phyloP scores from a whole-genome alignment of 2,797 vertebrate species.

The Sebastes nivosus region DNA sequence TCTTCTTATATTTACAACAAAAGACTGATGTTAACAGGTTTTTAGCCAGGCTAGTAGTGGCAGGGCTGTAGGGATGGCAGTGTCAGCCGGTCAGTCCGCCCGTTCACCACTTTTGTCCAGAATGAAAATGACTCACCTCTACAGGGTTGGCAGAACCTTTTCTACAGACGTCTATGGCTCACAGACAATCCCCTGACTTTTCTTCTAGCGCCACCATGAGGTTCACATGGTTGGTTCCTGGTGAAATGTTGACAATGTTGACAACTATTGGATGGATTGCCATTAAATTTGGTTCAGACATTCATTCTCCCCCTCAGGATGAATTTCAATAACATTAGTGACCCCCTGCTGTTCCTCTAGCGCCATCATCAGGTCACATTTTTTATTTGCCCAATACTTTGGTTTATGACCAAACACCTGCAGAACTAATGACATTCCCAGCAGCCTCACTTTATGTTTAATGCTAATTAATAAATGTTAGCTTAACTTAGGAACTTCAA shows the following conservation, averaged over 20 bases:
- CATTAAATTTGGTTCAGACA: too few species aligned
- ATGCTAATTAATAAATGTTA: too few species aligned
- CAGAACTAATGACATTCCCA: too few species aligned
- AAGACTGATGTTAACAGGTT: background rate
- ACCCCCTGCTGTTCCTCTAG: background rate
- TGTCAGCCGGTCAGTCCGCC: background rate
- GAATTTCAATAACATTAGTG: too few species aligned
- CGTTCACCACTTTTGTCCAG: background rate
- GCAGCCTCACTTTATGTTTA: too few species aligned
- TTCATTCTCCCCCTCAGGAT: too few species aligned
- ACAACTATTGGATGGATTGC: background rate
- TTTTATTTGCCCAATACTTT: background rate
- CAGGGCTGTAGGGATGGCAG: background rate
- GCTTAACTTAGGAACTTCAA: too few species aligned
- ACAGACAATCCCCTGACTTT: background rate
- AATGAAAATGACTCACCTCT: background rate
- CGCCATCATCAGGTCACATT: background rate
- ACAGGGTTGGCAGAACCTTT: background rate
- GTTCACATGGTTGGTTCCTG: background rate
- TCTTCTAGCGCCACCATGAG: too few species aligned
- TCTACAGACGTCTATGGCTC: background rate
- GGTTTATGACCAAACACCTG: background rate
- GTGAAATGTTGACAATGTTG: background rate
- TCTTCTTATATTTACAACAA: background rate
- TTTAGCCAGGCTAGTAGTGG: background rate